Evolutionary conservation across 2,113 vertebrate genomes (phyloP).

Genomic region (Scomber japonicus): DNA sequence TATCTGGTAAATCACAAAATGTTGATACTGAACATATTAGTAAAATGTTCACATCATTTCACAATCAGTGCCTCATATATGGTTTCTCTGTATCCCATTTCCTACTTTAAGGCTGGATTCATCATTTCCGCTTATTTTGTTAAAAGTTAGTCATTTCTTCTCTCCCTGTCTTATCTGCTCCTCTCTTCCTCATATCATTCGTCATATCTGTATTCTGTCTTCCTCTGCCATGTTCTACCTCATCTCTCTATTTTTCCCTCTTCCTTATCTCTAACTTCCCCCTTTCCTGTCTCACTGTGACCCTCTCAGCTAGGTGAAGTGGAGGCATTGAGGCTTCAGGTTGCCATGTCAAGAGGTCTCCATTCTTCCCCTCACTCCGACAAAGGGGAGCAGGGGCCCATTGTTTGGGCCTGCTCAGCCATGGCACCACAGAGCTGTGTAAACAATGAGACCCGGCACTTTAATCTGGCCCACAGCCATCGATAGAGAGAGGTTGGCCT

Average conservation of each 20-base stretch:
- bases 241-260: conserved; percentile 19
- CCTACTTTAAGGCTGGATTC: too few relatives aligned
- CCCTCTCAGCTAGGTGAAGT: conserved; percentile 81
- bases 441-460: conserved; percentile 80
- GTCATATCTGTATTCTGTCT: conserved; percentile 15
- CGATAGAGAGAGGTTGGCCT: conserved; percentile 53
- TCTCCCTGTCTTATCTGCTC: background rate
- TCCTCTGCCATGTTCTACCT: conserved; percentile 22
- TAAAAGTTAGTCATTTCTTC: background rate
- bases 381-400: conserved; percentile 81
- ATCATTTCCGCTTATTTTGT: background rate
- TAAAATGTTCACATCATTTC: background rate
- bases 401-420: conserved; percentile 84
- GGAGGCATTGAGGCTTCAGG: conserved; percentile 82
- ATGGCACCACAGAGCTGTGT: conserved; percentile 78
- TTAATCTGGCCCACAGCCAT: conserved; percentile 80
- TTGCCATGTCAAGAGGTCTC: conserved; percentile 85
- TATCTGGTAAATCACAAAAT: too few relatives aligned
- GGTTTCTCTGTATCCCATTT: too few relatives aligned
- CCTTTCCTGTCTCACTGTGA: conserved; percentile 48
- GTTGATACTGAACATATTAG: too few relatives aligned
- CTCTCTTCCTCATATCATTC: background rate
- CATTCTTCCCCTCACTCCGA: conserved; percentile 81
- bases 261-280: conserved; percentile 6
- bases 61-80: background rate